Percentiles rank a stretch among this genome's conserved stretches.
phyloP scores from a whole-genome alignment of 2,113 vertebrate species.

The Microcebus murinus region DNA sequence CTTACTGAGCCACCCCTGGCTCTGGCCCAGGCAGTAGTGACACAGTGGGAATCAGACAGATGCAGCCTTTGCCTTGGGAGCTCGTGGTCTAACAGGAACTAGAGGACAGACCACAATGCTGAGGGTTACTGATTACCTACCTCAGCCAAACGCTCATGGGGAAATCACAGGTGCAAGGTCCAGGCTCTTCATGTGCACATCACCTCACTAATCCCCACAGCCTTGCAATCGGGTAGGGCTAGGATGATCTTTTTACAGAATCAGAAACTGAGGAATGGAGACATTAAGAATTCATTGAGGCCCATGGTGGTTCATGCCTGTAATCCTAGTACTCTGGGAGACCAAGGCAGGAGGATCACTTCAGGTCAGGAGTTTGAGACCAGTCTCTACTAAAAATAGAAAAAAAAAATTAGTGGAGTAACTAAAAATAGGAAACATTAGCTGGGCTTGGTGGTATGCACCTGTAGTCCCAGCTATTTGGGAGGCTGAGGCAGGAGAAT shows the following conservation, averaged over 20 bases:
- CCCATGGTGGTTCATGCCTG: too few species aligned
- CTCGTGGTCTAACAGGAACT: rapidly evolving
- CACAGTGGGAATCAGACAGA: rapidly evolving
- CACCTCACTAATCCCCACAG: neutral
- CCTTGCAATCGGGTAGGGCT: rapidly evolving
- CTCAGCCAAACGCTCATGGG: too few species aligned
- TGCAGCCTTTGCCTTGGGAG: neutral
- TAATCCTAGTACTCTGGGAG: too few species aligned
- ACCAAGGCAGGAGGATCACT: too few species aligned
- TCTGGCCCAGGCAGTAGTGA: neutral
- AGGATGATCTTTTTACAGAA: neutral
- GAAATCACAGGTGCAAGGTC: neutral
- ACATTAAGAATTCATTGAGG: neutral
- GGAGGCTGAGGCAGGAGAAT: too few species aligned
- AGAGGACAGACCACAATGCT: neutral
- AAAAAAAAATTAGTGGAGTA: too few species aligned
- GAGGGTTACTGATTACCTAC: rapidly evolving
- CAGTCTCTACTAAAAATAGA: too few species aligned
- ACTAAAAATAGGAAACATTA: too few species aligned
- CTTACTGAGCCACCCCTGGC: neutral
- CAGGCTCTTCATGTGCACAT: rapidly evolving
- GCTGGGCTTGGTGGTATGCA: too few species aligned
- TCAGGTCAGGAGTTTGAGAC: too few species aligned
- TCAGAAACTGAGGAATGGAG: neutral
- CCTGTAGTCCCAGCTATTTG: too few species aligned